Conservation (phyloP, 2,113 vertebrate species). For the Ovis aries region ARS-UI_Ramb_v3.0 NC_056072.1:5030001-5030500, state of each 20-base stretch:
- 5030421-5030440: background rate
- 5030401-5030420: conserved; percentile 1
- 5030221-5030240: background rate
- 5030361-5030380: conserved; percentile 32
- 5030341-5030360: conserved; percentile 48
- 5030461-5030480: background rate
- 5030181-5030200: background rate
- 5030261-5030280: background rate
- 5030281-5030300: background rate
- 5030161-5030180: background rate
- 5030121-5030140: background rate
- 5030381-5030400: conserved; percentile 42
- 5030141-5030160: background rate
- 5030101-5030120: background rate
- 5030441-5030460: background rate
- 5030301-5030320: background rate
- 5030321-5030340: background rate
- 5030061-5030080: background rate
- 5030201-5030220: background rate
- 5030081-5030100: no score
- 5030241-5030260: background rate
- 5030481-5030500: conserved; percentile 54
- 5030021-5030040: background rate
- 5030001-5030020: background rate
- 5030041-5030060: background rate